Conservation (phyloP, 2,797 vertebrate genomes). For the Astyanax mexicanus region DNA sequence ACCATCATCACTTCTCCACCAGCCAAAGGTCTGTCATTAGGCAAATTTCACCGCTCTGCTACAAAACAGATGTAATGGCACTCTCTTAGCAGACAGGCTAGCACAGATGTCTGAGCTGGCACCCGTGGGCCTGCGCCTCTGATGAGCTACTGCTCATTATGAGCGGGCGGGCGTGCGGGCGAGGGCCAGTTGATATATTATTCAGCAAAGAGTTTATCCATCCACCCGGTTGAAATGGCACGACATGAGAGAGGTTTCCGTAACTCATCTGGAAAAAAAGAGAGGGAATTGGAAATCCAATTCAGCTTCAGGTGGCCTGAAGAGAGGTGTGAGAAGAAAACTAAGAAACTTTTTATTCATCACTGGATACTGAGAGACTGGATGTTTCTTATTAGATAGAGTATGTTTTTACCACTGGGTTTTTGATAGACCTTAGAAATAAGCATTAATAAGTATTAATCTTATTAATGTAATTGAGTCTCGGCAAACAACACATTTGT, state of each 20-base stretch:
- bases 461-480: too few species aligned
- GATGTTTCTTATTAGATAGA: not conserved
- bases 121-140: slow-evolving; percentile 63
- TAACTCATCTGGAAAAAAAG: slow-evolving; percentile 62
- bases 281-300: not conserved
- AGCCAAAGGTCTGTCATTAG: slow-evolving; percentile 43
- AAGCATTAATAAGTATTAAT: not conserved
- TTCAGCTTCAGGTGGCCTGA: not conserved
- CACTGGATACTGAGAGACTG: not conserved
- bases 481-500: not conserved
- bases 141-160: slow-evolving; percentile 67
- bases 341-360: not conserved
- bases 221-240: slow-evolving; percentile 71
- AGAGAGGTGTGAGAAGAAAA: not conserved
- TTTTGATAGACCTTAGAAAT: not conserved
- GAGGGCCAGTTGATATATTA: slow-evolving; percentile 74
- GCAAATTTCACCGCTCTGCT: slow-evolving; percentile 34
- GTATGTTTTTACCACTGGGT: not conserved
- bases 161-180: not conserved
- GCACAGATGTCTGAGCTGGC: slow-evolving; percentile 68
- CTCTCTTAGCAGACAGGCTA: slow-evolving; percentile 64
- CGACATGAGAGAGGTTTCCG: slow-evolving; percentile 74
- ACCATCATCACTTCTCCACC: slow-evolving; percentile 24
- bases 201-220: slow-evolving; percentile 72
- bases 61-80: slow-evolving; percentile 44